These are phyloP conservation scores for Fulica atra DNA, from an alignment of 2,113 vertebrate genomes.

Conservation along the genomic window DNA sequence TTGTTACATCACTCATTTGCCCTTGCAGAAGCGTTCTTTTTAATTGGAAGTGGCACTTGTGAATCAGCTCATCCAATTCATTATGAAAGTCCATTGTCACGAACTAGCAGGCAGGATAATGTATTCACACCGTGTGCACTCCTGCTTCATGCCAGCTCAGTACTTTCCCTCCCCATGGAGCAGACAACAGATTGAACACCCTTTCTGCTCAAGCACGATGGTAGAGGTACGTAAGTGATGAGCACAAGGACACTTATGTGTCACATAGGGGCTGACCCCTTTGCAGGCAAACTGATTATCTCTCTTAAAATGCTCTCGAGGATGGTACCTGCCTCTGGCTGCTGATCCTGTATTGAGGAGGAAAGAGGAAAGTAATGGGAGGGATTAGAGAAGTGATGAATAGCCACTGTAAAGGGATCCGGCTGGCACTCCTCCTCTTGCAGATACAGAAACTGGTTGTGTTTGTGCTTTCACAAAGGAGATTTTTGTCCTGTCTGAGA, in stretches of 20 bases:
- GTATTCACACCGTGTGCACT: not conserved
- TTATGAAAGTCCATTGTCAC: not conserved
- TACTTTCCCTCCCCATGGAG: not conserved
- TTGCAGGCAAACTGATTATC: not conserved
- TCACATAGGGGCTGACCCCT: rapidly evolving
- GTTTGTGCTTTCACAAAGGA: not conserved
- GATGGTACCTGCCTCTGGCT: not conserved
- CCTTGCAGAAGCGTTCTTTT: slow-evolving; percentile 17
- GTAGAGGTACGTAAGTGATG: not conserved
- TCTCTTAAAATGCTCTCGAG: not conserved
- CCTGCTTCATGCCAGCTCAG: rapidly evolving
- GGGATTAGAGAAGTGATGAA: not conserved
- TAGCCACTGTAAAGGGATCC: not conserved
- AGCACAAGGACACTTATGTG: not conserved
- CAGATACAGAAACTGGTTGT: not conserved
- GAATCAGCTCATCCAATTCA: not conserved
- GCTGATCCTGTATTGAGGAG: not conserved
- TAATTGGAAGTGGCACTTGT: slow-evolving; percentile 25
- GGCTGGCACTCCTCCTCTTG: not conserved
- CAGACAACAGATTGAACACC: not conserved
- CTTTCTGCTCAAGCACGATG: not conserved
- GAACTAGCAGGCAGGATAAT: not conserved
- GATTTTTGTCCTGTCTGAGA: not conserved
- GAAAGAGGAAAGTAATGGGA: not conserved
- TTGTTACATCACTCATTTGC: not conserved